phyloP scores from a whole-genome alignment of 1,140 invertebrate species.

The Lasaia peninsularis region DNA sequence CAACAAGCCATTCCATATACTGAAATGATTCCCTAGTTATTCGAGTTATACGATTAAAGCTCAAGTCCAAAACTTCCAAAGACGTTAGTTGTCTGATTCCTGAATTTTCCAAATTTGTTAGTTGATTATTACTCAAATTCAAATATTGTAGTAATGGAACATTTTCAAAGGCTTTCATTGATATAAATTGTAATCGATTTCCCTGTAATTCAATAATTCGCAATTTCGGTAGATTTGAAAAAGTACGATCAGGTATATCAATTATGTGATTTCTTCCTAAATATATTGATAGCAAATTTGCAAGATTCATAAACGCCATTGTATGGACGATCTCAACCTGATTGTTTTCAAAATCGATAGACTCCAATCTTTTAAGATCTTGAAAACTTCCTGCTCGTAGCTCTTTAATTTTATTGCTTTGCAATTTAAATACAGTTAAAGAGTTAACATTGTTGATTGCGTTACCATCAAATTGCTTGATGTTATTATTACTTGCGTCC shows the following conservation, averaged over 20 bases:
- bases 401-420: constrained; percentile 86
- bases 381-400: constrained; percentile 84
- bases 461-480: constrained; percentile 83
- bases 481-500: constrained; percentile 88
- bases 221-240: constrained; percentile 86
- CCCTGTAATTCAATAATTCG: constrained; percentile 88
- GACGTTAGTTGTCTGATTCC: constrained; percentile 84
- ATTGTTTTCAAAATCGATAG: constrained; percentile 89
- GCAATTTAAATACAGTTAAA: constrained; percentile 82
- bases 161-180: constrained; percentile 86
- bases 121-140: constrained; percentile 88
- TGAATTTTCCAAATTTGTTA: constrained; percentile 83
- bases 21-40: constrained; percentile 81
- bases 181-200: constrained; percentile 85
- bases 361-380: constrained; percentile 83
- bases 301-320: constrained; percentile 86
- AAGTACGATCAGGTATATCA: constrained; percentile 84
- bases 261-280: constrained; percentile 86
- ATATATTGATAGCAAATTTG: constrained; percentile 86
- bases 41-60: constrained; percentile 85
- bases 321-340: constrained; percentile 87
- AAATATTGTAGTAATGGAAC: constrained; percentile 87
- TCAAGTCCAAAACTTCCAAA: constrained; percentile 89
- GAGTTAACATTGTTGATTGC: constrained; percentile 82
- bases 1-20: constrained; percentile 90